Base-by-base conservation (phyloP, 2,113 vertebrate species). In the Cinclus cinclus region DNA sequence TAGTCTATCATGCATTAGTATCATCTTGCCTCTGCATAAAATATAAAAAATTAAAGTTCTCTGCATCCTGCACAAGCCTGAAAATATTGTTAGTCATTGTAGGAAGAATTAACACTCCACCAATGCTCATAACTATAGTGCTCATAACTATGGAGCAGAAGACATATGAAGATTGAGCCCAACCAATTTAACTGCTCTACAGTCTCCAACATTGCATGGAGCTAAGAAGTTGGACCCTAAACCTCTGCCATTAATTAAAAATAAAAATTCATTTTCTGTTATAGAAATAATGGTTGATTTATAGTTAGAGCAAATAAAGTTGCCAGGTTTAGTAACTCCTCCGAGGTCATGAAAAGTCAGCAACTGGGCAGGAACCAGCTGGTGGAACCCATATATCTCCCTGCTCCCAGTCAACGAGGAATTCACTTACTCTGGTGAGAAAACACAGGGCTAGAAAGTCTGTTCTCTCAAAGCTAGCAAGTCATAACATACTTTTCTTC, bases 341-440 rank as follows among this genome's bases (percentile, higher is more conserved):
- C 47, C 52, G 77, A 87, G 67, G 67, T 41, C 15, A 9, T 0
- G 0, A 30, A 68, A 65, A 85, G 39, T 74, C 68, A 85, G 78
- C 0, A 0, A 42, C 41, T 73, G 65, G 53, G 52, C 49, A 87
- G 55, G 39, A 86, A 78, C 14, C 2, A 7, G 33, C 42, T 46
- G 46, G 31, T 49, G 18, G 78, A 76, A 79, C 27, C 87, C 64
- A 77, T 65, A 83, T 10, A 27, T 77, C 50, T 20, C 6, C 33
- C 14, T 0, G 1, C 25, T 30, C 44, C 1, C 6, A 79, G 52
- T 27, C 55, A 91, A 28, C 1, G 7, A 50, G 0, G 7, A 27
- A 52, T 69, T 89, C 53, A 50, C 15, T 37, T 35, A 41, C 8
- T 58, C 14, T 1, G 7, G 22, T 20, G 42, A 85, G 59, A 53